Percentiles rank a stretch among this genome's conserved stretches.
Evolutionary conservation across 2,797 vertebrate species (phyloP).

Genomic region (Hydrocynus forskahlii): DNA sequence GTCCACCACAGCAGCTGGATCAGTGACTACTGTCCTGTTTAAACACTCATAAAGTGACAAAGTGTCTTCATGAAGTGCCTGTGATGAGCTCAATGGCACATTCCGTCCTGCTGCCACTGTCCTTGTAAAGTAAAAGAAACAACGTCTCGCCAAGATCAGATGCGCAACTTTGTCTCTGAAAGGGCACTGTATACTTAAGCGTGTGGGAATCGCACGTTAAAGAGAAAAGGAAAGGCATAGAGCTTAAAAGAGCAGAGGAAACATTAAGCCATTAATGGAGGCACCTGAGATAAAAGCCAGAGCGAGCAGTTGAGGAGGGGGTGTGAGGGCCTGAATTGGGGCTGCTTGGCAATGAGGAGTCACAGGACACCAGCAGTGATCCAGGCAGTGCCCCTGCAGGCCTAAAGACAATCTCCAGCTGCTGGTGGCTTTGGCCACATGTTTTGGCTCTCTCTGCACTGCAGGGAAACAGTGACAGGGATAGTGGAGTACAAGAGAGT

Average conservation of each 20-base stretch:
- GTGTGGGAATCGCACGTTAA: constrained; percentile 42
- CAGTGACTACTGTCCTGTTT: constrained; percentile 21
- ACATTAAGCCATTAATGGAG: constrained; percentile 63
- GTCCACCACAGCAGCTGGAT: constrained; percentile 8
- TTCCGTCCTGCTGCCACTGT: constrained; percentile 61
- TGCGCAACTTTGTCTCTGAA: constrained; percentile 21
- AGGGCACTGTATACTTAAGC: constrained; percentile 55
- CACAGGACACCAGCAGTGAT: constrained; percentile 19
- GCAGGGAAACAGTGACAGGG: constrained; percentile 14
- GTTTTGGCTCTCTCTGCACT: constrained; percentile 13
- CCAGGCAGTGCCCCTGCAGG: constrained; percentile 25
- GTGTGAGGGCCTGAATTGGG: constrained; percentile 19
- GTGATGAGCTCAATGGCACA: constrained; percentile 55
- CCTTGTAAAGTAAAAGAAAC: constrained; percentile 70
- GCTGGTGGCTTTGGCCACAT: constrained; percentile 30
- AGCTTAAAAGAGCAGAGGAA: constrained; percentile 53
- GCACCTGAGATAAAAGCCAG: constrained; percentile 56
- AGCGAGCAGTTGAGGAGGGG: constrained; percentile 7
- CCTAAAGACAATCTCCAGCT: constrained; percentile 42
- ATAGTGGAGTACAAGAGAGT: constrained; percentile 21
- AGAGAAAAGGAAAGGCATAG: constrained; percentile 56
- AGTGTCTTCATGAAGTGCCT: constrained; percentile 49
- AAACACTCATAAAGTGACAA: constrained; percentile 43
- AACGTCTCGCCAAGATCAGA: constrained; percentile 21
- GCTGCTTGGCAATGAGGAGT: constrained; percentile 44